Conservation (phyloP, 2,888 invertebrate genomes). For the Chaitophorus viminalis region DNA sequence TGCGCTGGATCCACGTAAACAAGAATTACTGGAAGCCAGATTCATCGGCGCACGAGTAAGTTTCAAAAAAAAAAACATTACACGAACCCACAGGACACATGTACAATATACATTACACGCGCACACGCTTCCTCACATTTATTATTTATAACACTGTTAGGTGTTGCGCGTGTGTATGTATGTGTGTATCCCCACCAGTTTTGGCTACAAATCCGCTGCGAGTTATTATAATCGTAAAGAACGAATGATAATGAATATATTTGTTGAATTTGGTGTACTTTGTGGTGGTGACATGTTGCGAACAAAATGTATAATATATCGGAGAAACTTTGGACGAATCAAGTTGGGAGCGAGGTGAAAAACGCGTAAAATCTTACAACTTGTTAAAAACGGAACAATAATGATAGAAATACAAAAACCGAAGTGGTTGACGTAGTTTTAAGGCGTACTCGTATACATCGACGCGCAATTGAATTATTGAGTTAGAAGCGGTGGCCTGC, state of each 20-base stretch:
- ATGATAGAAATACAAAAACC: not conserved
- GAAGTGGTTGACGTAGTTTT: not conserved
- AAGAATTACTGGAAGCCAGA: slow-evolving; percentile 97
- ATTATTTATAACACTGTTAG: not conserved
- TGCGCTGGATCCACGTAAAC: slow-evolving; percentile 97
- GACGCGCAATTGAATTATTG: slow-evolving; percentile 28
- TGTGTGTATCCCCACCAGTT: not conserved
- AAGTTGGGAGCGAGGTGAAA: not conserved
- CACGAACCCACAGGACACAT: not conserved
- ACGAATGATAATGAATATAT: not conserved
- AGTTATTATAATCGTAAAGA: not conserved
- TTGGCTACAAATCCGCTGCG: not conserved
- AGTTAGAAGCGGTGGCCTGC: slow-evolving; percentile 16
- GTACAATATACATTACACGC: not conserved
- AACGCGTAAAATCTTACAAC: not conserved
- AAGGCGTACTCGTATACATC: not conserved
- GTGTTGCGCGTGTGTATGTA: not conserved
- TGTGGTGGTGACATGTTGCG: not conserved
- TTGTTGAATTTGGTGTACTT: not conserved
- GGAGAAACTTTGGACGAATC: not conserved
- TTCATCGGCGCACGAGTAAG: slow-evolving; percentile 96
- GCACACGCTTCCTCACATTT: not conserved
- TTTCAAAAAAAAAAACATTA: slow-evolving; percentile 65
- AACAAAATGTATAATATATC: not conserved
- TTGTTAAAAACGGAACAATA: not conserved